Evolutionary conservation across 1,140 invertebrate species (phyloP).

Genomic region (Chironomus tepperi): DNA sequence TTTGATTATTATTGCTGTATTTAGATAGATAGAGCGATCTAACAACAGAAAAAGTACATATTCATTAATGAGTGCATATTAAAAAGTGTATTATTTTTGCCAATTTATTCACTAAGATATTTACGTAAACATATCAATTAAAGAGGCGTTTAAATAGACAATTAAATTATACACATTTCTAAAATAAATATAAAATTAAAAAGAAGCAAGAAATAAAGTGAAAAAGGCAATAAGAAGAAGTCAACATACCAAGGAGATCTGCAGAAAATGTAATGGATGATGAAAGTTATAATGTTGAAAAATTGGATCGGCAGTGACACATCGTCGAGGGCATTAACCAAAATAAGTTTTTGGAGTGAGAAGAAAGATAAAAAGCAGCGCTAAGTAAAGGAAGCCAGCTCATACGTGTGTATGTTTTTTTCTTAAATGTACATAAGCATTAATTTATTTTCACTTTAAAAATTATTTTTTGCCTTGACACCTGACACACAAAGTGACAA

Average conservation of each 20-base stretch:
- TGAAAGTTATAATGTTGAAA: background rate
- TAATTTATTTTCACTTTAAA: constrained; percentile 15
- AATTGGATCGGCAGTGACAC: background rate
- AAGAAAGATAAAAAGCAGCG: background rate
- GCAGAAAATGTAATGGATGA: background rate
- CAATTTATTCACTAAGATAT: background rate
- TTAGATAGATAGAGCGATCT: background rate
- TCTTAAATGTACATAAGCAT: background rate
- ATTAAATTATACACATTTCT: constrained; percentile 14
- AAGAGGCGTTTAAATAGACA: constrained; percentile 7
- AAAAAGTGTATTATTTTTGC: background rate
- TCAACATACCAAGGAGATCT: too few relatives aligned
- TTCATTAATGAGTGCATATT: background rate
- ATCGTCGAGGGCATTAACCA: background rate
- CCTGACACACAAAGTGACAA: constrained; percentile 11
- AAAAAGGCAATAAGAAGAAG: too few relatives aligned
- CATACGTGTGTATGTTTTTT: background rate
- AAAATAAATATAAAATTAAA: background rate
- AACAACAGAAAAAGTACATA: background rate
- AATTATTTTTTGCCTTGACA: background rate
- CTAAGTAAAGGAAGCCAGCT: background rate
- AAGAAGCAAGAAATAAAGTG: background rate
- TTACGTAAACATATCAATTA: constrained; percentile 14
- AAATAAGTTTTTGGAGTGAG: background rate
- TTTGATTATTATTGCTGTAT: background rate